These are phyloP conservation scores for Leptodactylus fallax DNA, from an alignment of 2,797 vertebrate species.

Conservation along the genomic window DNA sequence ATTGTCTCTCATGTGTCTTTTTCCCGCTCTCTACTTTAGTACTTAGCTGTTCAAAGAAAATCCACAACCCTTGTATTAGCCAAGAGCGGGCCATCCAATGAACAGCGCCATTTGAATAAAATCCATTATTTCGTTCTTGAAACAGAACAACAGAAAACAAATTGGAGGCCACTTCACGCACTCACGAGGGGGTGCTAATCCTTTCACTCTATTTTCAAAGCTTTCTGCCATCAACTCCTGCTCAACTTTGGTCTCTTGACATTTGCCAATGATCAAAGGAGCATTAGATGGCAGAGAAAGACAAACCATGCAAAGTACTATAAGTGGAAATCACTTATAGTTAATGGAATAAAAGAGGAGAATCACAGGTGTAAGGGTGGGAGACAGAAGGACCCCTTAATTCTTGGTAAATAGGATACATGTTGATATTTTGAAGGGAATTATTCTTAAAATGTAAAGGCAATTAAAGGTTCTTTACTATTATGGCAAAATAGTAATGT, in stretches of 20 bases:
- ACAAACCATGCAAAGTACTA: constrained; percentile 34
- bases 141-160: constrained; percentile 48
- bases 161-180: constrained; percentile 43
- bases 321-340: constrained; percentile 58
- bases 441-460: not conserved
- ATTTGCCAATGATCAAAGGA: constrained; percentile 59
- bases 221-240: constrained; percentile 25
- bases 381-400: constrained; percentile 8
- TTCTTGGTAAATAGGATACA: constrained; percentile 25
- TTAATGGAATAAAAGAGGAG: constrained; percentile 56
- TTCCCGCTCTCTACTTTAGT: not conserved
- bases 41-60: constrained; percentile 39
- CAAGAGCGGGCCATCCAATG: constrained; percentile 22
- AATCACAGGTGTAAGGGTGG: constrained; percentile 42
- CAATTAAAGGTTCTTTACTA: not conserved
- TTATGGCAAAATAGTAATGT: not conserved
- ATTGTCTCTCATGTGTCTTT: not conserved
- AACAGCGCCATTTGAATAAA: constrained; percentile 37
- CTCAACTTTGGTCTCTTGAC: constrained; percentile 59
- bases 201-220: constrained; percentile 56
- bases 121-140: constrained; percentile 35
- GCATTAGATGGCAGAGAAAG: constrained; percentile 30
- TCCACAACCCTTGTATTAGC: constrained; percentile 38
- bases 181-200: constrained; percentile 48
- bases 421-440: not conserved